phyloP scores from a whole-genome alignment of 2,797 vertebrate species.

The Rhinella marina region DNA sequence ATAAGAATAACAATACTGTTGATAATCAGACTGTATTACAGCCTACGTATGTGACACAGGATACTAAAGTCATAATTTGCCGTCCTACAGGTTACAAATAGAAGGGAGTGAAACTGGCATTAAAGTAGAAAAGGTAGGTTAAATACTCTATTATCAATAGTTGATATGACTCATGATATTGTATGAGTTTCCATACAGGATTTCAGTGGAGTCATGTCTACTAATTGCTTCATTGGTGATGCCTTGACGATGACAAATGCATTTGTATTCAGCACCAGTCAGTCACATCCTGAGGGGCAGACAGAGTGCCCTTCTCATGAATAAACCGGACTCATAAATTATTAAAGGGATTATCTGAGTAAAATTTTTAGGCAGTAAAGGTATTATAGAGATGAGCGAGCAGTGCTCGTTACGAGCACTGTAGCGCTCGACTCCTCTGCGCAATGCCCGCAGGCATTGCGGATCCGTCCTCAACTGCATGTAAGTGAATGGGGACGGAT shows the following conservation, averaged over 20 bases:
- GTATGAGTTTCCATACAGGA: background rate
- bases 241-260: background rate
- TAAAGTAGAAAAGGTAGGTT: background rate
- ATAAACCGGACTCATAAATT: background rate
- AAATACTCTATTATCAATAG: too few relatives aligned
- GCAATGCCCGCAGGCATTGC: too few relatives aligned
- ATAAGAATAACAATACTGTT: background rate
- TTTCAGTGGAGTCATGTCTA: background rate
- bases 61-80: background rate
- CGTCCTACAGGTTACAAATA: constrained; percentile 12
- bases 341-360: too few relatives aligned
- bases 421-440: too few relatives aligned
- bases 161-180: background rate
- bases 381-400: too few relatives aligned
- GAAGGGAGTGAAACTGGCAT: background rate
- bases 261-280: background rate
- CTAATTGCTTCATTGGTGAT: background rate
- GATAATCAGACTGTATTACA: background rate
- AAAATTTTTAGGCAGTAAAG: too few relatives aligned
- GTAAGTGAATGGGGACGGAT: too few relatives aligned
- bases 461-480: too few relatives aligned
- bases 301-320: background rate
- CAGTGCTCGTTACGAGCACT: too few relatives aligned
- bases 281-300: too few relatives aligned
- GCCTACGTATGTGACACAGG: background rate